phyloP scores from a whole-genome alignment of 1,140 invertebrate species.

The Manduca sexta region DNA sequence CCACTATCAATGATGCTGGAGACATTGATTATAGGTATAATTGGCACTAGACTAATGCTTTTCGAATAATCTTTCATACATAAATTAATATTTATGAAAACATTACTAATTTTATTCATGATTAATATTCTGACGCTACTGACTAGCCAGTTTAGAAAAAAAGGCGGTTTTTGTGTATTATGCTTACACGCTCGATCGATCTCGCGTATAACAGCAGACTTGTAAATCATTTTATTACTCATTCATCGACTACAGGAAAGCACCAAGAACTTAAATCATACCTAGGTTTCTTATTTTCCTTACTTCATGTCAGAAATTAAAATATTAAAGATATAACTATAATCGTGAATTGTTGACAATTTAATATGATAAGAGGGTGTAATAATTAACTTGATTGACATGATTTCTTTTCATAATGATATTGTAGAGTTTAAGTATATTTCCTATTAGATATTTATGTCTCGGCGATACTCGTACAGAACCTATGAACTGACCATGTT shows the following conservation, averaged over 20 bases:
- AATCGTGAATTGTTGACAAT: no score
- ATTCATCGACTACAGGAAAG: slow-evolving; percentile 10
- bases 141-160: slow-evolving; percentile 14
- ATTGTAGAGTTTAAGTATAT: no score
- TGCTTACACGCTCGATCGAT: slow-evolving; percentile 30
- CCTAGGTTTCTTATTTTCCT: not conserved
- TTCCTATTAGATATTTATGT: no score
- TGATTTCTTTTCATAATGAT: no score
- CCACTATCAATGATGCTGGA: no score
- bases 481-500: no score
- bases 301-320: no score
- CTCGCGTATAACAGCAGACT: slow-evolving; percentile 38
- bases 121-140: slow-evolving; percentile 22
- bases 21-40: no score
- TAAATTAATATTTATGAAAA: no score
- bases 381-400: not conserved
- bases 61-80: no score
- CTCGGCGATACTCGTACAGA: no score
- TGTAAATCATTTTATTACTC: slow-evolving; percentile 44
- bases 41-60: not conserved
- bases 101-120: not conserved
- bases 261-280: slow-evolving; percentile 16
- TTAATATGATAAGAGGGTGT: not conserved
- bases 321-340: not conserved
- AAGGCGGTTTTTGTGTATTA: slow-evolving; percentile 44